Base-by-base conservation (phyloP, 2,113 vertebrate genomes). In the Corythornis madagascariensis region DNA sequence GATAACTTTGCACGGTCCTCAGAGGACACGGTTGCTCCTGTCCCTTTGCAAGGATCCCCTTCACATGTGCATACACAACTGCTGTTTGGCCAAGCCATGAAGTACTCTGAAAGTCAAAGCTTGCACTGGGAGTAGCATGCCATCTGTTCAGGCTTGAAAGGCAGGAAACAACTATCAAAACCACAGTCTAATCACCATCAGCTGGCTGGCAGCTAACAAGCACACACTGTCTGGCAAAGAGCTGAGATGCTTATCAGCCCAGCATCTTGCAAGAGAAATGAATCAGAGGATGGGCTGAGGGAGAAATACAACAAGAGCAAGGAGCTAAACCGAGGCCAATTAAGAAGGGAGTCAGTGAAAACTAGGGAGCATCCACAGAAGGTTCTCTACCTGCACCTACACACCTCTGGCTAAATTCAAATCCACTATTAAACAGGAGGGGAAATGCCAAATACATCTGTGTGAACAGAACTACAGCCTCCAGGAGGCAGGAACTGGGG, bases 101-200 rank as follows among this genome's bases (percentile, higher is more conserved):
- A 84, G 57, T 33, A 24, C 70, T 72, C 0, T 40, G 70, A 43
- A 92, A 94, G 89, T 81, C 81, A 84, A 69, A 78, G 69, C 80
- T 63, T 74, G 86, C 53, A 8, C 86, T 83, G 86, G 77, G 89
- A 94, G 89, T 57, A 88, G 73, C 52, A 40, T 33, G 73, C 89
- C 94, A 92, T 94, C 89, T 96, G 92, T 43, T 90, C 89, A 56
- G 89, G 57, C 76, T 56, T 86, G 69, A 69, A 70, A 93, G 86
- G 60, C 86, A 94, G 91, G 89, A 89, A 92, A 74, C 90, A 74
- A 57, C 80, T 40, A 72, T 72, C 93, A 84, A 74, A 93, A 81
- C 86, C 47, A 65, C 80, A 84, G 40, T 42, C 93, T 81, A 56
- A 90, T 81, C 80, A 48, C 11, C 31, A 81, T 86, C 91, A 78